phyloP scores from a whole-genome alignment of 2,888 invertebrate species.

The Tenthredo amoena region DNA sequence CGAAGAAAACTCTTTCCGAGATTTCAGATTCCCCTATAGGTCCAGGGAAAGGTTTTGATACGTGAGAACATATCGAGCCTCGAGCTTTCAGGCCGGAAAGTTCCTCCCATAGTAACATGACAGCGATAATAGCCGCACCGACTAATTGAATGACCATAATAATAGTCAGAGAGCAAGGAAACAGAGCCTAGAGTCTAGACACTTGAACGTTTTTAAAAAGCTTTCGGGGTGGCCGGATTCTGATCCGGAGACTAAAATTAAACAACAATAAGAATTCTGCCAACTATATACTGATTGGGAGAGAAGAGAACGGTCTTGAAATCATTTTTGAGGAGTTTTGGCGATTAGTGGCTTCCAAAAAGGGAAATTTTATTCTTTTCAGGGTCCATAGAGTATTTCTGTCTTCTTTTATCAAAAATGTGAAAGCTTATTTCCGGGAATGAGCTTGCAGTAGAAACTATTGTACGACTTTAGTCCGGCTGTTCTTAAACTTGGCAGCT shows the following conservation, averaged over 20 bases:
- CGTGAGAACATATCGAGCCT: neutral
- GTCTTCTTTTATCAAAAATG: neutral
- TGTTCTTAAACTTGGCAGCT: conserved; percentile 37
- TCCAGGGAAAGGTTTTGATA: neutral
- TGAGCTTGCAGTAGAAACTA: neutral
- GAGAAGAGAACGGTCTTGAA: neutral
- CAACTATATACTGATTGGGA: neutral
- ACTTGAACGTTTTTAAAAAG: conserved; percentile 7
- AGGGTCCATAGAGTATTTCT: neutral
- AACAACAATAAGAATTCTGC: conserved; percentile 6
- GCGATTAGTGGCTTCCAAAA: neutral
- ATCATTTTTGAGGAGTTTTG: neutral
- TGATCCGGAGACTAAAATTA: neutral
- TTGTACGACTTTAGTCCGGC: conserved; percentile 30
- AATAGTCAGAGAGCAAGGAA: neutral
- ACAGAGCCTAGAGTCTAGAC: conserved; percentile 11
- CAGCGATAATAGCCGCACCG: neutral
- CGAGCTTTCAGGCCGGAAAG: neutral
- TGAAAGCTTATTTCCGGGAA: neutral
- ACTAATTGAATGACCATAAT: neutral
- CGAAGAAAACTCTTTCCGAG: neutral
- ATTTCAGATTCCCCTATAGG: neutral
- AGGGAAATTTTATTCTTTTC: neutral
- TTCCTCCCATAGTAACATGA: neutral
- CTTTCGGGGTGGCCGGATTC: neutral